phyloP scores from a whole-genome alignment of 1,140 invertebrate genomes.

The Danaus plexippus region DNA sequence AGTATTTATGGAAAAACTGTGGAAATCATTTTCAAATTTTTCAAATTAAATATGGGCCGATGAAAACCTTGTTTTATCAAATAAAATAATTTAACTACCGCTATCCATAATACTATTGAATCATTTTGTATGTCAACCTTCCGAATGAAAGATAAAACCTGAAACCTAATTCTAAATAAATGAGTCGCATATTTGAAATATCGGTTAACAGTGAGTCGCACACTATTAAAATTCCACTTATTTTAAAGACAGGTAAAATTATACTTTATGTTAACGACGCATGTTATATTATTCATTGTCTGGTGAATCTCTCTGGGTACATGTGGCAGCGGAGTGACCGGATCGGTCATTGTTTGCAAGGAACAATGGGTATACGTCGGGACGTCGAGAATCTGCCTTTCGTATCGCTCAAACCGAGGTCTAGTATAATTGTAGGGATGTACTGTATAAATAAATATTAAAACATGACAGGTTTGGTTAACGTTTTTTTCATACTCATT shows the following conservation, averaged over 20 bases:
- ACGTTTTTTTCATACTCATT: background rate
- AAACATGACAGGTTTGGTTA: background rate
- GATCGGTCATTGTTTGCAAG: conserved; percentile 28
- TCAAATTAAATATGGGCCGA: too few species aligned
- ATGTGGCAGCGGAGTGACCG: conserved; percentile 16
- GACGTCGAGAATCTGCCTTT: conserved; percentile 27
- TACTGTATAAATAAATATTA: background rate
- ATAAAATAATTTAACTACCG: too few species aligned
- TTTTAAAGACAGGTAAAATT: background rate
- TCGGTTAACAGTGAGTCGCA: conserved; percentile 15
- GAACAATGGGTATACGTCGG: conserved; percentile 26
- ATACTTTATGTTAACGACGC: background rate
- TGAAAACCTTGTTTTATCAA: too few species aligned
- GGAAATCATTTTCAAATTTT: too few species aligned
- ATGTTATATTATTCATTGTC: conserved; percentile 2
- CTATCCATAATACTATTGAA: too few species aligned
- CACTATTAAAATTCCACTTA: conserved; percentile 7
- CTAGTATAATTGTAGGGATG: background rate
- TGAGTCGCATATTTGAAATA: conserved; percentile 18
- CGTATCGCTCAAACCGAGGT: conserved; percentile 26
- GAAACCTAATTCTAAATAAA: conserved; percentile 7
- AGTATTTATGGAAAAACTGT: too few species aligned
- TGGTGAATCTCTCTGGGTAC: conserved; percentile 1
- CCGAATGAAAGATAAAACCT: too few species aligned
- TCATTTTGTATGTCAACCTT: too few species aligned